A percentile compares a stretch with the other conserved stretches of the same genome.
phyloP scores from a whole-genome alignment of 2,797 vertebrate species.

The Syngnathus acus region DNA sequence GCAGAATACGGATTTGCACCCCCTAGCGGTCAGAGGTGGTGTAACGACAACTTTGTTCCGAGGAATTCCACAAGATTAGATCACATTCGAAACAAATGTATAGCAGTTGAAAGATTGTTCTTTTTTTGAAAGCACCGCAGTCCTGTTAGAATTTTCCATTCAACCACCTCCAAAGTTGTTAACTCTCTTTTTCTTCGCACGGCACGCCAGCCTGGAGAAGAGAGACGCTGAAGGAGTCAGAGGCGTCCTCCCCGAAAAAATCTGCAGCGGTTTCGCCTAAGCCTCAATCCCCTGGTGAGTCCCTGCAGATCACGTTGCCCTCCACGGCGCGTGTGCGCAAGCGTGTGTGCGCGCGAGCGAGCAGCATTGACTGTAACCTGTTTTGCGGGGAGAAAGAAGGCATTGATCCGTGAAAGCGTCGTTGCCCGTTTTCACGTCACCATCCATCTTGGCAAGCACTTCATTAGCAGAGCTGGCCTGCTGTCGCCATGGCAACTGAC shows the following conservation, averaged over 20 bases:
- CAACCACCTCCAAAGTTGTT: background rate
- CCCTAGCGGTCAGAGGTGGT: slow-evolving; percentile 28
- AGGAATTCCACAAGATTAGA: background rate
- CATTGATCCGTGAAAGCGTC: background rate
- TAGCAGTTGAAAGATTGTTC: no score
- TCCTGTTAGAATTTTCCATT: background rate
- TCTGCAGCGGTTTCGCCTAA: slow-evolving; percentile 75
- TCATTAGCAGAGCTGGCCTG: slow-evolving; percentile 26
- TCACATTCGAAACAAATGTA: background rate
- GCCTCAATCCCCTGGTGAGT: slow-evolving; percentile 84
- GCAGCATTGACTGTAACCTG: slow-evolving; percentile 12
- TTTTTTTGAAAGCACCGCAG: background rate
- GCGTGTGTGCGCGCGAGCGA: no score
- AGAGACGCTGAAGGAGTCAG: slow-evolving; percentile 77
- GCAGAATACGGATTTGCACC: slow-evolving; percentile 2
- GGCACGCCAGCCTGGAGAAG: slow-evolving; percentile 72
- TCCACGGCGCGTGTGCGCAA: slow-evolving; percentile 8
- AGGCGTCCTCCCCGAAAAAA: slow-evolving; percentile 82
- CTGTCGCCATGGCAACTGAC: slow-evolving; percentile 64
- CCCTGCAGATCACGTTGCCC: background rate
- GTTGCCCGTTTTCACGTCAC: background rate
- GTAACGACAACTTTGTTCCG: background rate
- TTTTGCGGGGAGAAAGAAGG: background rate
- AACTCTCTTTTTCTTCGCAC: background rate
- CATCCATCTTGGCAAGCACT: background rate